Conservation (phyloP, 2,888 invertebrate species). For the Coelopa pilipes region DNA sequence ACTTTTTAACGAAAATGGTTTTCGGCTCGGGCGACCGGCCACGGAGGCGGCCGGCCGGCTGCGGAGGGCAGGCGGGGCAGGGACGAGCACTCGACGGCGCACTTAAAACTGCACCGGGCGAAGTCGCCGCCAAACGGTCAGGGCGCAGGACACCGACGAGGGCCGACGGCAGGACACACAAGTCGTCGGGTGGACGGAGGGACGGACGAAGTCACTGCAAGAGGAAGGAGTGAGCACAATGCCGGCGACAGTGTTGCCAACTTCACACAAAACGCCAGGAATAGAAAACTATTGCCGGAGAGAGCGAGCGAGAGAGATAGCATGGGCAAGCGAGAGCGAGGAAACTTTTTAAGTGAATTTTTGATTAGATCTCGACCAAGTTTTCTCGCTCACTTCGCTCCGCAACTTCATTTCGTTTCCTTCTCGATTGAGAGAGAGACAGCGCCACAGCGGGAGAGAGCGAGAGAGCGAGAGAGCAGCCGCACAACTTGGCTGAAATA, state of each 20-base stretch:
- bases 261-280: conserved; percentile 33
- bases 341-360: conserved; percentile 64
- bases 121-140: conserved; percentile 32
- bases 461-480: conserved; percentile 1
- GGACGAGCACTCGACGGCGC: conserved; percentile 1
- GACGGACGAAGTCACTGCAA: neutral
- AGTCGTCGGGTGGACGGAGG: neutral
- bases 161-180: conserved; percentile 43
- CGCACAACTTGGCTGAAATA: conserved; percentile 41
- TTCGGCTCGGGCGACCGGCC: neutral
- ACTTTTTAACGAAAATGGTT: conserved; percentile 43
- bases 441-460: neutral
- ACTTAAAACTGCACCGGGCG: conserved; percentile 31
- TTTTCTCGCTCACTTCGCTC: conserved; percentile 42
- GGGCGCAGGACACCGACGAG: neutral
- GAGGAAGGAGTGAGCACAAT: conserved; percentile 10
- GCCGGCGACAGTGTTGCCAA: conserved; percentile 41
- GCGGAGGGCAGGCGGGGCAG: neutral
- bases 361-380: conserved; percentile 63
- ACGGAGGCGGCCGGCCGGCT: neutral
- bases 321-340: conserved; percentile 31
- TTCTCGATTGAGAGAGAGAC: conserved; percentile 6
- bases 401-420: conserved; percentile 10
- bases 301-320: too few relatives aligned
- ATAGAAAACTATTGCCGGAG: conserved; percentile 44